Base-by-base conservation (phyloP, 2,888 invertebrate genomes). In the Oconnorella tubifera region DNA sequence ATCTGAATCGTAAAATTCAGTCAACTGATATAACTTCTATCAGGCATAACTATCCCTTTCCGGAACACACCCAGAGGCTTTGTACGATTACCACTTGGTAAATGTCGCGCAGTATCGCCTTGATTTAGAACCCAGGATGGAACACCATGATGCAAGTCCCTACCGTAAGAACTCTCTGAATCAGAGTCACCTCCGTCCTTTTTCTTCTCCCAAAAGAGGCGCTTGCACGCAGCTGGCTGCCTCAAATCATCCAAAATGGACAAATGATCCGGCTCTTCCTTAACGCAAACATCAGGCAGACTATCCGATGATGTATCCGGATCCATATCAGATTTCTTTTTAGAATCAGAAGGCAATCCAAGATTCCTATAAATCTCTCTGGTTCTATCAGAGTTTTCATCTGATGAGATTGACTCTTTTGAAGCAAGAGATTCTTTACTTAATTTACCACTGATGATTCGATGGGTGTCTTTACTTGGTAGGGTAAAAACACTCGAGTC, bases 181-280 rank as follows among this genome's bases (percentile, higher is more conserved):
- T 60, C 60, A 4, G 50, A 49, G 28, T 60, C 60, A 3, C 50
- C 60, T 60, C 50, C 50, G 2, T 60, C 60, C 3, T 50, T 25
- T 4, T 29, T n/a, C 19, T 48, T 27, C 23, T 19, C 19, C 31
- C 27, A 31, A 25, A 28, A 6, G 14, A 27, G 4, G 25, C 14
- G 6, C 19, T 6, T 4, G 25, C 10, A 6, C 25, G 6, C 25
- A 10, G 14, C 25, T 51, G 14, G 6, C 25, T 6, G 14, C 10
- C 50, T 51, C n/a, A 60, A 31, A n/a, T 48, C 60, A 51, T 60
- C 60, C 2, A 60, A 51, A 27, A 51, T 51, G 2, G 49, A 27
- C 28, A 60, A 32, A n/a, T 29, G 49, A 48, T 60, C 60, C 27
- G 50, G 49, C 28, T 60, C 60, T 25, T 60, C 50, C 6, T 49